Evolutionary conservation across 35 echinoderm and acorn worm genomes (phyloP), one percentile per base, ranked within the genome.

Genomic region (Heliocidaris tuberculata): DNA sequence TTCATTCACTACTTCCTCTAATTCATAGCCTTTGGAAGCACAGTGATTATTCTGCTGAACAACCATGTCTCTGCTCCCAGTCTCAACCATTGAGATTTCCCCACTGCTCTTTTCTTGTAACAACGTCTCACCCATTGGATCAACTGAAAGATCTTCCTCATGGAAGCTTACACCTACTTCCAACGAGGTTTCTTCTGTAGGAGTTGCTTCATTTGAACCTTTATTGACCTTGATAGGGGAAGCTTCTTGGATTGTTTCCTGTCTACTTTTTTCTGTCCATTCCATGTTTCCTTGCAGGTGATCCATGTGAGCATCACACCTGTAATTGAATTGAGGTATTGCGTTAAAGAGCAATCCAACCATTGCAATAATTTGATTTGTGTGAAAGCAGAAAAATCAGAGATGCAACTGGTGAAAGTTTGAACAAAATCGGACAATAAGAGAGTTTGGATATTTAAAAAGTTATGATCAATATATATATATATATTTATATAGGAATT

Each of bases 281-380:
- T 78, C 65, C 27, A 78, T 21, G 65, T 9, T 78, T n/a, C 19
- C 65, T 78, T 78, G 65, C 8, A 78, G 4, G 21, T 31, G 48
- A 13, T 59, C 50, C 91, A 93, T 93, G 19, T 93, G 91, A 19
- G 91, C 91, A 93, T 93, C 91, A 9, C 50, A 93, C 91, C 91
- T 93, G 27, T 2, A 16, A 89, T n/a, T 6, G 4, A 17, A 71
- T 71, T 5, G 52, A 56, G 10, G 52, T 56, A 13, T 56, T 15
- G 52, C 52, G 15, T 56, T 56, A 10, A 12, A 13, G 6, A 3
- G 13, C 50, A 2, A 52, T 12, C 13, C 0, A 52, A 7, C 50
- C 50, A 10, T 52, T 2, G 50, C 8, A 2, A 52, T 7, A 52
- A 52, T 52, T 52, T 52, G 2, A 10, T 52, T 52, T 2, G 50